These are phyloP conservation scores for Cisticola juncidis DNA, from an alignment of 2,113 vertebrate genomes.

Conservation along the genomic window DNA sequence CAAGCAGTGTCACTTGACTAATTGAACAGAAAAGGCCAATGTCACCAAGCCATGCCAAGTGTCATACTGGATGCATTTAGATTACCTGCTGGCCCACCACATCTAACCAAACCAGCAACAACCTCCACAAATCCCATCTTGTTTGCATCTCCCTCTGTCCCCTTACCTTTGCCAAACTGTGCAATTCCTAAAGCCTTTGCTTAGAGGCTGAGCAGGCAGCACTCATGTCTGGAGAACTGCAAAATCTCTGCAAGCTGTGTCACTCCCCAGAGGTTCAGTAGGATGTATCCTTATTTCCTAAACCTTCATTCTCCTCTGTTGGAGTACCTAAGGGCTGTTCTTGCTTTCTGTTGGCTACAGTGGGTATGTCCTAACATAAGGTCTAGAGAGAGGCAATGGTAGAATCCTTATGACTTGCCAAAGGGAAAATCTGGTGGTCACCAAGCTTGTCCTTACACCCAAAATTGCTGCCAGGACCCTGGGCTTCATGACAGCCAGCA, in stretches of 20 bases:
- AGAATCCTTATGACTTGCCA: neutral
- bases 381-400: neutral
- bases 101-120: neutral
- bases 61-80: neutral
- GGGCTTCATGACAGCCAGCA: neutral
- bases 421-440: neutral
- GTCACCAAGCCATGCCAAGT: neutral
- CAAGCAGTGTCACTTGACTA: neutral
- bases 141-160: neutral
- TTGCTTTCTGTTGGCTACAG: neutral
- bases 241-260: neutral
- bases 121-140: neutral
- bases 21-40: neutral
- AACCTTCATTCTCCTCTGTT: neutral
- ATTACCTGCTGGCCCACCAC: neutral
- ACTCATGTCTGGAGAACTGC: neutral
- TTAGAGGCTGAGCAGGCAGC: neutral
- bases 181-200: neutral
- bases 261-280: neutral
- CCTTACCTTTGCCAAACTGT: neutral
- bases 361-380: fast-evolving
- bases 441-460: neutral
- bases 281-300: neutral
- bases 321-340: fast-evolving
- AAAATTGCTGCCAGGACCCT: neutral